Percentiles rank a stretch among this genome's conserved stretches.
Conservation (phyloP, 2,113 vertebrate genomes). For the Odontesthes bonariensis region DNA sequence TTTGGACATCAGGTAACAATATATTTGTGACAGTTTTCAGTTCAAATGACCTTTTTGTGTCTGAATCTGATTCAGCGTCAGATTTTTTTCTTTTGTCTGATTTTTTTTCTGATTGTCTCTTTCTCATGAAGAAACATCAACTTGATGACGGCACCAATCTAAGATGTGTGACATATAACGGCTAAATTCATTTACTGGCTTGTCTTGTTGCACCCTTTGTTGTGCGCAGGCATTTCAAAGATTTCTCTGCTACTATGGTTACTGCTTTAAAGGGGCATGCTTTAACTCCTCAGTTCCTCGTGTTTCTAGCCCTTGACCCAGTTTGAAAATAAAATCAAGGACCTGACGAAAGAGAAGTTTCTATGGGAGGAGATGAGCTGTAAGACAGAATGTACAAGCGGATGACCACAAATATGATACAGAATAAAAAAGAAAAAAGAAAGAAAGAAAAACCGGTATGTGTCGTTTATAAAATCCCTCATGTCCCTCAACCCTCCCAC, state of each 20-base stretch:
- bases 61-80: no score
- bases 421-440: background rate
- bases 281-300: constrained; percentile 23
- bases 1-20: no score
- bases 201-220: background rate
- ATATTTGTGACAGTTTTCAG: no score
- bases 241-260: constrained; percentile 38
- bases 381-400: background rate
- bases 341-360: constrained; percentile 18
- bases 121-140: background rate
- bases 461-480: no score
- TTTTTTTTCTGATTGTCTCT: no score
- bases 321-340: constrained; percentile 52
- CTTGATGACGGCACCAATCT: background rate
- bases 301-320: constrained; percentile 64
- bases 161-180: no score
- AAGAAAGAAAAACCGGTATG: no score
- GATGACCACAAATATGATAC: background rate
- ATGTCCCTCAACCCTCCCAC: no score
- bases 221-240: constrained; percentile 3
- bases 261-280: constrained; percentile 35
- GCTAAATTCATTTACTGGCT: background rate
- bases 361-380: constrained; percentile 12
- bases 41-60: no score
- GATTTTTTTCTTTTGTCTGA: no score